Percentiles rank a stretch among this genome's conserved stretches.
phyloP scores from a whole-genome alignment of 37 sponge, comb jelly and placozoan genomes.

The Halisarca cf. caerulea region DNA sequence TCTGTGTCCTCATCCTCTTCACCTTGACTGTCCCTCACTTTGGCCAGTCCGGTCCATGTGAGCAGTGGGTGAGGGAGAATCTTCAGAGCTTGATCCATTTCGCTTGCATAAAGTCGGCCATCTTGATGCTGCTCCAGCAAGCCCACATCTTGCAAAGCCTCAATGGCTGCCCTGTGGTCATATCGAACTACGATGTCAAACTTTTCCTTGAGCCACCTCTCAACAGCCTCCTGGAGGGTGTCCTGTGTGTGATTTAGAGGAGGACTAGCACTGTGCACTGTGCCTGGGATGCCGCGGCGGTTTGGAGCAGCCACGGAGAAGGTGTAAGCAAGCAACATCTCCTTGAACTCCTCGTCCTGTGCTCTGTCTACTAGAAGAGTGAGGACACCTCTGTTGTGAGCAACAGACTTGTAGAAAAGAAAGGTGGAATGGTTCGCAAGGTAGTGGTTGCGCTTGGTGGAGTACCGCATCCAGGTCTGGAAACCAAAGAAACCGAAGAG shows the following conservation, averaged over 20 bases:
- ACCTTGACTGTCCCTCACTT: constrained; percentile 53
- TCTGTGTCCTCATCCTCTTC: constrained; percentile 8
- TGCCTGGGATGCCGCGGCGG: constrained; percentile 60
- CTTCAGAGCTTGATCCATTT: constrained; percentile 67
- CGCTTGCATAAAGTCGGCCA: constrained; percentile 47
- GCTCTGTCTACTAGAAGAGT: constrained; percentile 80
- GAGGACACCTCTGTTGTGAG: constrained; percentile 88
- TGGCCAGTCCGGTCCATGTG: constrained; percentile 45
- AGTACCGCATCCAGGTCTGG: constrained; percentile 78
- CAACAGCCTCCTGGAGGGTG: constrained; percentile 56
- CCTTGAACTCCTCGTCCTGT: constrained; percentile 86
- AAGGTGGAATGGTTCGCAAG: constrained; percentile 66
- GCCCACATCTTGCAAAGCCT: constrained; percentile 56
- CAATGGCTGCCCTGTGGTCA: constrained; percentile 77
- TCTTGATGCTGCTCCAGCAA: constrained; percentile 41
- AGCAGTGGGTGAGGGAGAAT: constrained; percentile 57
- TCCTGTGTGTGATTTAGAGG: constrained; percentile 56
- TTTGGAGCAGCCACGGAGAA: constrained; percentile 77
- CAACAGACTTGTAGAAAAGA: constrained; percentile 81
- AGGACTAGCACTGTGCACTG: constrained; percentile 32
- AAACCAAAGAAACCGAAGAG: constrained; percentile 46
- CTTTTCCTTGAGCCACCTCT: constrained; percentile 61
- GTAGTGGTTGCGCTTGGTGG: constrained; percentile 86
- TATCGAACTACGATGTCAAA: constrained; percentile 58
- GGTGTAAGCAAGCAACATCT: constrained; percentile 77